Conservation (phyloP, 2,888 invertebrate species). For the Nomada ruficornis region DNA sequence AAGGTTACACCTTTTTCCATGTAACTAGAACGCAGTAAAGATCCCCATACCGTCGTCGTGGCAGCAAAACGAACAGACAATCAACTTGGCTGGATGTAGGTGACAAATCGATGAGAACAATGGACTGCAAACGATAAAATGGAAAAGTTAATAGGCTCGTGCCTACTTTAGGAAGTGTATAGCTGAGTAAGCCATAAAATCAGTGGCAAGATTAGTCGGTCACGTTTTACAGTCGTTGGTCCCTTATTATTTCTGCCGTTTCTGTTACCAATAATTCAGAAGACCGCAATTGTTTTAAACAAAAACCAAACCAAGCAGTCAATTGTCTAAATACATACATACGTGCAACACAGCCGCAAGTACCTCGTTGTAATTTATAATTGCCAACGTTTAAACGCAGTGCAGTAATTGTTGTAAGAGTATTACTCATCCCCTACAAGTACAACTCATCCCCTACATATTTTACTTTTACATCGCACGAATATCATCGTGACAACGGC, state of each 20-base stretch:
- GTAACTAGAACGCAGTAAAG: not conserved
- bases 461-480: no score
- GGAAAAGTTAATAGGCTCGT: constrained; percentile 42
- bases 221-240: constrained; percentile 38
- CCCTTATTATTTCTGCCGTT: constrained; percentile 9
- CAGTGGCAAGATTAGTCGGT: constrained; percentile 23
- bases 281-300: no score
- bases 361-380: no score
- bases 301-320: no score
- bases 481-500: no score
- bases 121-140: constrained; percentile 41
- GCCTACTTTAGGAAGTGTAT: constrained; percentile 41
- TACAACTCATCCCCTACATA: no score
- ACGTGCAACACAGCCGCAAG: no score
- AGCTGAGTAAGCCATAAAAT: constrained; percentile 38
- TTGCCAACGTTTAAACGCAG: no score
- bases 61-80: not conserved
- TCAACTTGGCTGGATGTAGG: constrained; percentile 11
- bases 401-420: no score
- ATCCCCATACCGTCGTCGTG: not conserved
- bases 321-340: no score
- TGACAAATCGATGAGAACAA: constrained; percentile 49
- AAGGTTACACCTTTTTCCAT: not conserved
- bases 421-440: no score
- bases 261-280: no score